Base-by-base conservation (phyloP, 2,888 invertebrate species). In the Cinara cedri region DNA sequence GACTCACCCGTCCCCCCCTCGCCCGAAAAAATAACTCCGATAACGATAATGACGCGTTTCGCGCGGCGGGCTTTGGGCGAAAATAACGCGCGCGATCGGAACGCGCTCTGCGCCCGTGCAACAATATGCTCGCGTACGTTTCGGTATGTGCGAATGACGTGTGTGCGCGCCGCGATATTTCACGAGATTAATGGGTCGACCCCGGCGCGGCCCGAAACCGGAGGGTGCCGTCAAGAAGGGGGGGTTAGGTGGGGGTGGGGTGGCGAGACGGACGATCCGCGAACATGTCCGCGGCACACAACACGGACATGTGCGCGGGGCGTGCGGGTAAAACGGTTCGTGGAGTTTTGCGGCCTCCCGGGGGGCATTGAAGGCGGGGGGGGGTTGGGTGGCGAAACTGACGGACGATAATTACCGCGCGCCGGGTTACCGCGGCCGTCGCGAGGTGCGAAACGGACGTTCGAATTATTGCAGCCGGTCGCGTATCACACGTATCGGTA, bases 151-250 rank as follows among this genome's bases (percentile, higher is more conserved):
- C 51, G 21, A 21, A 49, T 74, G 72, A 72, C 72, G 72, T 62
- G n/a, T n/a, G n/a, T n/a, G n/a, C n/a, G n/a, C n/a, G 49, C 62
- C 8, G 57, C 60, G 46, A 60, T 60, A 72, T 75, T 66, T 55
- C 16, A 55, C 54, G 26, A 76, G 66, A 76, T 76, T 76, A 76
- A 76, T 76, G 76, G 76, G 55, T 3, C 24, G 72, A 60, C 3
- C 54, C 51, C 44, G n/a, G n/a, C n/a, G n/a, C n/a, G n/a, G 65
- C 42, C 75, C 21, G 55, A 55, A 74, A 65, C 42, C 62, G 46
- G 34, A 34, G n/a, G 49, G 6, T 14, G 62, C 21, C 62, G 62
- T 60, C 60, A 16, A 60, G 19, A 60, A 26, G 26, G 19, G 16
- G 51, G 51, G 26, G 49, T 21, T 26, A 0, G 0, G n/a, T 14